These are phyloP conservation scores for Drosophila rhopaloa DNA, from an alignment of 1,140 invertebrate genomes.

Conservation along the genomic window DNA sequence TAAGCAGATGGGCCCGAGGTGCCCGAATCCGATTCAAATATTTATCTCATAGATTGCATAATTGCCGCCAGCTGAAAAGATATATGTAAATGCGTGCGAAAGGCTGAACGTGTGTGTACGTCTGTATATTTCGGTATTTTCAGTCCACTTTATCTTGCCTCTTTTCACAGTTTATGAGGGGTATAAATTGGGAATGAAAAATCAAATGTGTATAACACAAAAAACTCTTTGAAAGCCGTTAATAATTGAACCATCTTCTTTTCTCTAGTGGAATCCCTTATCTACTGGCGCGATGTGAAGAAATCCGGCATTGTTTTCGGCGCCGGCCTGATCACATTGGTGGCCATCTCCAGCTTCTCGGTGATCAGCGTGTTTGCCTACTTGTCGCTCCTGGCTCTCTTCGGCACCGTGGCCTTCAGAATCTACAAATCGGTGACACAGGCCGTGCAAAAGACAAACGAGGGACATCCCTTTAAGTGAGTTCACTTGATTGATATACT, in stretches of 20 bases:
- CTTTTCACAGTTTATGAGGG: conserved; percentile 30
- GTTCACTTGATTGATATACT: conserved; percentile 91
- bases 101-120: conserved; percentile 20
- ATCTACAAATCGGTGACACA: conserved; percentile 98
- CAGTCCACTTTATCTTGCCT: conserved; percentile 22
- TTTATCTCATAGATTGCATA: conserved; percentile 79
- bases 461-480: conserved; percentile 99
- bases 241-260: conserved; percentile 57
- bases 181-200: conserved; percentile 25
- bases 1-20: conserved; percentile 27
- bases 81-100: conserved; percentile 38
- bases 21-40: conserved; percentile 32
- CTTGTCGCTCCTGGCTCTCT: conserved; percentile 92
- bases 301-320: conserved; percentile 97
- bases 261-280: conserved; percentile 95
- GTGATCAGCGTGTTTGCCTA: conserved; percentile 98
- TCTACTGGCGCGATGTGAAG: conserved; percentile 98
- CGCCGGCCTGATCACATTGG: conserved; percentile 92
- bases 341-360: conserved; percentile 97
- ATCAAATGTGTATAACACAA: conserved; percentile 1
- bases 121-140: conserved; percentile 48
- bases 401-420: conserved; percentile 95
- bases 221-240: neutral
- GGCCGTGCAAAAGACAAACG: conserved; percentile 98
- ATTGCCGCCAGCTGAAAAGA: conserved; percentile 60